A percentile compares a stretch with the other conserved stretches of the same genome.
phyloP scores from a whole-genome alignment of 2,888 invertebrate species.

The Brachypterus glaber region DNA sequence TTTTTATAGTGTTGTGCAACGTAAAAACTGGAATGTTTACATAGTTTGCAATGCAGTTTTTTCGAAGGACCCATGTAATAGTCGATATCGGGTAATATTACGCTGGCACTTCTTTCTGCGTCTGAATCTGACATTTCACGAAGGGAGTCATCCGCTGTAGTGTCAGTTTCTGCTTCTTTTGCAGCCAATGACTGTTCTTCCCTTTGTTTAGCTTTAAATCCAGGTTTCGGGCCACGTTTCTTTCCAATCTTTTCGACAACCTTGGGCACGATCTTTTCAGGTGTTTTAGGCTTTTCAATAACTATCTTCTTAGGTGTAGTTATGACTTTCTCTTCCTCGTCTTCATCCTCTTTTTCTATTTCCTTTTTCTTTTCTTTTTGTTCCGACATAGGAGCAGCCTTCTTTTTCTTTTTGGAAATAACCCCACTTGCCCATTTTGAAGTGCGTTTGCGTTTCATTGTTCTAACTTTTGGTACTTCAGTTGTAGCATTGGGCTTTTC shows the following conservation, averaged over 20 bases:
- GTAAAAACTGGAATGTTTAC: conserved; percentile 48
- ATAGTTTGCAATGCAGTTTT: conserved; percentile 47
- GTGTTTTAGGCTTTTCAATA: no score
- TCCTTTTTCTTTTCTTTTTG: no score
- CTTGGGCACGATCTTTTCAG: no score
- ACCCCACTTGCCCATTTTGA: no score
- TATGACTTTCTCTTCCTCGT: conserved; percentile 7
- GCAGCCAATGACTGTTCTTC: conserved; percentile 4
- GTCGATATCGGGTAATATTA: conserved; percentile 25
- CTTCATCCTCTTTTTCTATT: conserved; percentile 16
- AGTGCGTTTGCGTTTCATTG: no score
- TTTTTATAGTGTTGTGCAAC: conserved; percentile 58
- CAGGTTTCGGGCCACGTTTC: conserved; percentile 12
- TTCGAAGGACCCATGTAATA: conserved; percentile 22
- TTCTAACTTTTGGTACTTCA: no score
- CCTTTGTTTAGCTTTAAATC: no score
- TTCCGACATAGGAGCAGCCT: no score
- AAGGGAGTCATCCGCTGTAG: conserved; percentile 16
- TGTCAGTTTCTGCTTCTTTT: conserved; percentile 10
- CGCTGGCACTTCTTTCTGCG: no score
- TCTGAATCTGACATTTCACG: no score
- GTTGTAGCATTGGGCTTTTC: neutral
- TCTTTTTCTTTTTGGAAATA: no score
- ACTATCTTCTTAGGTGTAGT: conserved; percentile 3
- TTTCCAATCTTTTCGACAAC: conserved; percentile 22